A percentile compares a stretch with the other conserved stretches of the same genome.
These are phyloP conservation scores for Chrysomallon squamiferum DNA, from an alignment of 1,140 invertebrate genomes.

Conservation along the genomic window DNA sequence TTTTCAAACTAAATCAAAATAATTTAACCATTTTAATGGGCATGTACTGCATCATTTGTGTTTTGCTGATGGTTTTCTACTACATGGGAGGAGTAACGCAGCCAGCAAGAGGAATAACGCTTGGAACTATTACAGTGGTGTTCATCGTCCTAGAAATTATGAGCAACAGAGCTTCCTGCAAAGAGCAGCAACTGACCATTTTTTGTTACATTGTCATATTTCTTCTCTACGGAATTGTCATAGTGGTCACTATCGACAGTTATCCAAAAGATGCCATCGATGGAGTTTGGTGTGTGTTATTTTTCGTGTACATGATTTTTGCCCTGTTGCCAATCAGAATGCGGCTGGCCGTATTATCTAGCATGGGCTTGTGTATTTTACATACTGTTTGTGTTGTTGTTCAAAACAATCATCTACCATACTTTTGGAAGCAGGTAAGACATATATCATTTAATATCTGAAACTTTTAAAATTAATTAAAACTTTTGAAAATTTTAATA, in stretches of 20 bases:
- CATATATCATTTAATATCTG: neutral
- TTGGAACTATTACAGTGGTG: conserved; percentile 57
- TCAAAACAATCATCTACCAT: conserved; percentile 46
- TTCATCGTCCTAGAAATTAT: conserved; percentile 75
- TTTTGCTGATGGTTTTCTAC: conserved; percentile 68
- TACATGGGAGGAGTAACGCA: conserved; percentile 53
- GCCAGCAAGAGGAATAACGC: conserved; percentile 47
- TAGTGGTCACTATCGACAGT: conserved; percentile 64
- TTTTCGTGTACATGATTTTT: conserved; percentile 89
- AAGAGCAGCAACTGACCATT: conserved; percentile 83
- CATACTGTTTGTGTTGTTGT: conserved; percentile 69
- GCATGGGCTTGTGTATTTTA: conserved; percentile 70
- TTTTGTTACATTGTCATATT: conserved; percentile 80
- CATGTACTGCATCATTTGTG: conserved; percentile 74
- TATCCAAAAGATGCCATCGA: conserved; percentile 62
- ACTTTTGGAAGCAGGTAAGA: conserved; percentile 61
- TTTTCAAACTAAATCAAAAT: conserved; percentile 89
- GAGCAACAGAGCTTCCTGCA: conserved; percentile 81
- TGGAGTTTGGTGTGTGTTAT: conserved; percentile 73
- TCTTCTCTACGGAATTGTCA: conserved; percentile 74
- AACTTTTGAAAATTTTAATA: too few relatives aligned
- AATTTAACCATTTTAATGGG: conserved; percentile 85
- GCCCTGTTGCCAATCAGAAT: conserved; percentile 82
- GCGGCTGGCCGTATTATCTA: conserved; percentile 78
- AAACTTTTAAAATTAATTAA: too few relatives aligned